These are phyloP conservation scores for Perca flavescens DNA, from an alignment of 2,113 vertebrate species.

Conservation along the genomic window DNA sequence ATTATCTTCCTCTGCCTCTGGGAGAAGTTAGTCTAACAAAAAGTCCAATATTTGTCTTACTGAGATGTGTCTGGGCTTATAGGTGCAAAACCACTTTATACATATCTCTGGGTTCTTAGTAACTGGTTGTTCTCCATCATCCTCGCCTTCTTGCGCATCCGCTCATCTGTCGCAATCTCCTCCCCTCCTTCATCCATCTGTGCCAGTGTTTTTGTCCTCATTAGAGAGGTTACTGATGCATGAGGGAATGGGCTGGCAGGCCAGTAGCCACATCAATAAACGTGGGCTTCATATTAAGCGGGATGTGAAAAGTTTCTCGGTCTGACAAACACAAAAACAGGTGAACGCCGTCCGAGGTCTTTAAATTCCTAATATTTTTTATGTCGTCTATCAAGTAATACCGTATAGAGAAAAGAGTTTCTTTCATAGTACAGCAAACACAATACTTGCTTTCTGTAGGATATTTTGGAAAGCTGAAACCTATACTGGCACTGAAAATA, in stretches of 20 bases:
- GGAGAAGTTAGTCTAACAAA: background rate
- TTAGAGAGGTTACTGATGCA: slow-evolving; percentile 69
- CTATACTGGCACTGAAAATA: slow-evolving; percentile 25
- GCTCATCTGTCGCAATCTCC: slow-evolving; percentile 43
- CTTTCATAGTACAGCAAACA: background rate
- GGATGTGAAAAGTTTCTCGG: slow-evolving; percentile 42
- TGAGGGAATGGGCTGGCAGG: slow-evolving; percentile 61
- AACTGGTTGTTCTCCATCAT: slow-evolving; percentile 17
- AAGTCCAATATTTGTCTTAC: background rate
- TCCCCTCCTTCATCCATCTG: slow-evolving; percentile 53
- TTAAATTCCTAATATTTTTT: background rate
- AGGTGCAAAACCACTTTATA: slow-evolving; percentile 1
- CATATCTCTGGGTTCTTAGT: background rate
- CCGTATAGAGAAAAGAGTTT: background rate
- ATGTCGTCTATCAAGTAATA: background rate
- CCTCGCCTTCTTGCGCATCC: slow-evolving; percentile 17
- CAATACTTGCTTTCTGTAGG: background rate
- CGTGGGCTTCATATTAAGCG: slow-evolving; percentile 41
- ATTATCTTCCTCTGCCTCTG: background rate
- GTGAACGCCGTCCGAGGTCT: background rate
- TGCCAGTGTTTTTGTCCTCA: slow-evolving; percentile 61
- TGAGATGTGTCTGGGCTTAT: background rate
- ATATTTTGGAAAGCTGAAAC: background rate
- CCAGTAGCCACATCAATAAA: slow-evolving; percentile 48
- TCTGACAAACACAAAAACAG: slow-evolving; percentile 22